Percentiles rank a stretch among this genome's conserved stretches.
These are phyloP conservation scores for Oophaga sylvatica DNA, from an alignment of 2,797 vertebrate species.

Conservation along the genomic window DNA sequence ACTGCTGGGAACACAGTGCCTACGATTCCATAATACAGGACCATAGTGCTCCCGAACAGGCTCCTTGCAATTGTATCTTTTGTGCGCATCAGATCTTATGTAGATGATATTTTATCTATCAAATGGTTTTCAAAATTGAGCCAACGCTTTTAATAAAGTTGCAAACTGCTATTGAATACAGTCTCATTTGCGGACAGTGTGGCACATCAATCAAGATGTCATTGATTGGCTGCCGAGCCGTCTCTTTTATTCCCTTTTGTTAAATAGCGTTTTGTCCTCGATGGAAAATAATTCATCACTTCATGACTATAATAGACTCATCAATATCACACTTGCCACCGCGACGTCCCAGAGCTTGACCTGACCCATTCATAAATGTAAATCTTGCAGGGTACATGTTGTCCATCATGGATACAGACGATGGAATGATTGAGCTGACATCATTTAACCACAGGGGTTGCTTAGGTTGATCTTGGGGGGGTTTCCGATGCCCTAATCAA, in stretches of 20 bases:
- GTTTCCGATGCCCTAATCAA: neutral
- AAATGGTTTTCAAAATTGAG: neutral
- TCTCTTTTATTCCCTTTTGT: constrained; percentile 1
- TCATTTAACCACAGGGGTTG: neutral
- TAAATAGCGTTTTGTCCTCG: neutral
- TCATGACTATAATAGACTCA: constrained; percentile 26
- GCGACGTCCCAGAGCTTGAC: neutral
- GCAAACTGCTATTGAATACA: neutral
- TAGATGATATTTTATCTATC: neutral
- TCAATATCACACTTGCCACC: constrained; percentile 34
- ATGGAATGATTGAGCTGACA: neutral
- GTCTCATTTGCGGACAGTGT: neutral
- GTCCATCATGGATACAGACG: neutral
- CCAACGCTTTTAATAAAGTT: neutral
- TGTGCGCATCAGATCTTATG: neutral
- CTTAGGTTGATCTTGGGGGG: neutral
- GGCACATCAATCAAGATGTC: constrained; percentile 23
- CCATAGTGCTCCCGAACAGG: neutral
- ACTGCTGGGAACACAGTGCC: neutral
- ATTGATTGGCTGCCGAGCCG: neutral
- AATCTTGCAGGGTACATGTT: neutral
- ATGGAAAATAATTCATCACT: constrained; percentile 34
- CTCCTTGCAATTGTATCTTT: neutral
- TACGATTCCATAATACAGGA: neutral
- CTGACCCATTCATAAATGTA: constrained; percentile 13